A percentile compares a stretch with the other conserved stretches of the same genome.
These are phyloP conservation scores for Zygaena filipendulae DNA, from an alignment of 2,888 invertebrate species.

Conservation along the genomic window DNA sequence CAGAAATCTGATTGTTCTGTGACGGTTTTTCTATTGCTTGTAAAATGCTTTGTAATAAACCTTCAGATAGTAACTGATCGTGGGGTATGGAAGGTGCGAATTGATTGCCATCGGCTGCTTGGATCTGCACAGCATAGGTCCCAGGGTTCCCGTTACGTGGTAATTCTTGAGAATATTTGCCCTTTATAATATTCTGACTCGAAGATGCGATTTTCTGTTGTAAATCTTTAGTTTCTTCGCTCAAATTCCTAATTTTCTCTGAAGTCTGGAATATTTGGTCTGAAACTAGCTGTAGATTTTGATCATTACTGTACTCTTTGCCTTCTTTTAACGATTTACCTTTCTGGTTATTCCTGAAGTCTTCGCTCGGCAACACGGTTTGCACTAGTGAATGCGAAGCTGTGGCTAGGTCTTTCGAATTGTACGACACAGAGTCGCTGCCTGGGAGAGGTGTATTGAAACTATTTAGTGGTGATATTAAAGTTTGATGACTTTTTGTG, in stretches of 20 bases:
- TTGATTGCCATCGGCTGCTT: constrained; percentile 70
- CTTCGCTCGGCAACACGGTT: constrained; percentile 28
- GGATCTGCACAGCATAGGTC: constrained; percentile 81
- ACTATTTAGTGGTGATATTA: constrained; percentile 29
- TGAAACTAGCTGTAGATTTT: constrained; percentile 33
- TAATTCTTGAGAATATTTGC: constrained; percentile 32
- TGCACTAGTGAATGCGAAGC: constrained; percentile 44
- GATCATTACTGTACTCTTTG: constrained; percentile 31
- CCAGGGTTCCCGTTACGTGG: constrained; percentile 69
- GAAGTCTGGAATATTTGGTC: constrained; percentile 53
- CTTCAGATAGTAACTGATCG: constrained; percentile 81
- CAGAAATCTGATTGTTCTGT: constrained; percentile 9
- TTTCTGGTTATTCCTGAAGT: constrained; percentile 27
- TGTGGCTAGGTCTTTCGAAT: constrained; percentile 34
- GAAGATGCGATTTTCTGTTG: constrained; percentile 46
- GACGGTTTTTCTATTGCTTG: constrained; percentile 82
- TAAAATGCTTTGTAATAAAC: constrained; percentile 81
- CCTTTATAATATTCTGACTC: constrained; percentile 33
- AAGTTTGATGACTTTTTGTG: constrained; percentile 44
- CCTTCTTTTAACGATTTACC: constrained; percentile 38
- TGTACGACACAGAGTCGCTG: constrained; percentile 33
- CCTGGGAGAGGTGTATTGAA: constrained; percentile 32
- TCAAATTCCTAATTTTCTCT: constrained; percentile 44
- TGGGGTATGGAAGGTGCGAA: constrained; percentile 70
- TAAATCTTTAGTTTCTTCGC: constrained; percentile 44